Percentiles rank a stretch among this genome's conserved stretches.
phyloP scores from a whole-genome alignment of 2,113 vertebrate species.

The Cyprinodon brontotheroides region DNA sequence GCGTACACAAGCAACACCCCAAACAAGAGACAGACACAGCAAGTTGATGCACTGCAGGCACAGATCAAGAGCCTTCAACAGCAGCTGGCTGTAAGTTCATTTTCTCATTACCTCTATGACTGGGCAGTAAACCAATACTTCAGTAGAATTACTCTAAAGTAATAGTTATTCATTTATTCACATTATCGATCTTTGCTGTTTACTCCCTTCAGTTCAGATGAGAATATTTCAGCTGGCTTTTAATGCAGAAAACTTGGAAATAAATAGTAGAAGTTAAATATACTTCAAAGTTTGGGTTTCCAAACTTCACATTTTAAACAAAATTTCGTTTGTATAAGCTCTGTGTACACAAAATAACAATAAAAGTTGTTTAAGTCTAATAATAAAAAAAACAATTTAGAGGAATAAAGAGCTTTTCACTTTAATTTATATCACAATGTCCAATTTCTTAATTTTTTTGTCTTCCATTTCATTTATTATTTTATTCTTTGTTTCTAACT shows the following conservation, averaged over 20 bases:
- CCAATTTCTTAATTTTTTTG: too few species aligned
- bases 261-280: neutral
- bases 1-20: conserved; percentile 84
- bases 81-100: conserved; percentile 91
- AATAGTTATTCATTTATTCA: neutral
- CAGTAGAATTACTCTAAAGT: too few species aligned
- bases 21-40: conserved; percentile 87
- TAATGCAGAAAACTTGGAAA: neutral
- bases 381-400: neutral
- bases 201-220: neutral
- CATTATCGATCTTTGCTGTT: neutral
- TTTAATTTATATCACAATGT: neutral
- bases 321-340: too few species aligned
- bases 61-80: conserved; percentile 91
- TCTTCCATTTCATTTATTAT: neutral
- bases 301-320: neutral
- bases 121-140: neutral
- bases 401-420: neutral
- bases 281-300: neutral
- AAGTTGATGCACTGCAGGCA: conserved; percentile 86
- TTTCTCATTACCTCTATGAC: neutral
- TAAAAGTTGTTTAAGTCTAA: too few species aligned
- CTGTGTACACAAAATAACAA: too few species aligned
- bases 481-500: too few species aligned
- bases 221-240: neutral